A percentile compares a stretch with the other conserved stretches of the same genome.
These are phyloP conservation scores for Dendrolimus punctatus DNA, from an alignment of 1,140 invertebrate species.

Conservation along the genomic window DNA sequence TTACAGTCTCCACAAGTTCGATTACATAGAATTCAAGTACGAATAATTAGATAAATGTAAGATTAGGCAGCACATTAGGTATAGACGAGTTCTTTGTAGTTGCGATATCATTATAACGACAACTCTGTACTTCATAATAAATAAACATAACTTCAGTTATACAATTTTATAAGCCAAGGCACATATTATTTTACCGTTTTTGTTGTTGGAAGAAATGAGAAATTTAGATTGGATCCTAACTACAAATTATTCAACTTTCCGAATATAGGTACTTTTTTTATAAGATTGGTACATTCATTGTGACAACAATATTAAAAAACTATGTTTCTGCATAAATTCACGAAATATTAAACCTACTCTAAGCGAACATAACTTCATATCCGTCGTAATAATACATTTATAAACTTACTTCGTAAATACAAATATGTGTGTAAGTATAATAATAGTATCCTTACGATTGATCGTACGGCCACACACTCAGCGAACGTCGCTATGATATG, in stretches of 20 bases:
- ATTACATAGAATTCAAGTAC: conserved; percentile 7
- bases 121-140: conserved; percentile 38
- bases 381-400: conserved; percentile 62
- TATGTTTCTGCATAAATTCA: conserved; percentile 69
- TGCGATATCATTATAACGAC: conserved; percentile 19
- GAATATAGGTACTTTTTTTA: conserved; percentile 66
- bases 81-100: conserved; percentile 17
- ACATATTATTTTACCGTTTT: conserved; percentile 54
- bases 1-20: background rate
- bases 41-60: conserved; percentile 7
- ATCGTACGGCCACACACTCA: no score
- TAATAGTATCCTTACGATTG: background rate
- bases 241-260: conserved; percentile 70
- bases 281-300: conserved; percentile 69
- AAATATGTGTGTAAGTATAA: conserved; percentile 34
- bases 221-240: conserved; percentile 70
- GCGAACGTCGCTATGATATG: no score
- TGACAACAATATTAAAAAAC: conserved; percentile 72
- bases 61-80: conserved; percentile 32
- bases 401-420: conserved; percentile 57
- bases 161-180: conserved; percentile 59
- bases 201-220: conserved; percentile 59
- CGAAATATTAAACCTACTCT: conserved; percentile 68
- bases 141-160: conserved; percentile 53
- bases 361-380: conserved; percentile 63